Conservation (phyloP, 2,888 invertebrate species). For the Hypercompe scribonia region DNA sequence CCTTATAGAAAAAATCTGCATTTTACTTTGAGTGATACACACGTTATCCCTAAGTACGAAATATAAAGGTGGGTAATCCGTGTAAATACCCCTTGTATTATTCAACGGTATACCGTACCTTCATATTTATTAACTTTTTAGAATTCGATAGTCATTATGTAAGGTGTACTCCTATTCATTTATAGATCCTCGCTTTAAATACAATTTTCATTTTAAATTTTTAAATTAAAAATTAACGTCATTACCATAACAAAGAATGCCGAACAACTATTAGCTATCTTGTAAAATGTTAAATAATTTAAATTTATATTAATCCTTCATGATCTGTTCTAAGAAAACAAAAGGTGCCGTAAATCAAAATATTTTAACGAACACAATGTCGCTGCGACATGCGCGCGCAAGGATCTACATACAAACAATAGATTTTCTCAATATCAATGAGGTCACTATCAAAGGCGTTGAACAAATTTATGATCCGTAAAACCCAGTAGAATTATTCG, state of each 20-base stretch:
- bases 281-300: constrained; percentile 33
- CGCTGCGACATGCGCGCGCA: constrained; percentile 59
- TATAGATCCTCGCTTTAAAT: background rate
- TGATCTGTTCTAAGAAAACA: constrained; percentile 50
- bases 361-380: constrained; percentile 51
- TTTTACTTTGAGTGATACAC: background rate
- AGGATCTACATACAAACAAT: constrained; percentile 52
- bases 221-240: constrained; percentile 31
- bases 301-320: constrained; percentile 40
- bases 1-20: background rate
- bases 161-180: background rate
- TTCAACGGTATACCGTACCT: background rate
- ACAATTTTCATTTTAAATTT: background rate
- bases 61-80: constrained; percentile 9
- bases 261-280: constrained; percentile 16
- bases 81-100: too few species aligned
- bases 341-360: constrained; percentile 61
- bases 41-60: background rate
- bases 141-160: background rate
- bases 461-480: constrained; percentile 78
- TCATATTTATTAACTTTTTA: background rate
- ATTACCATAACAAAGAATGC: constrained; percentile 36
- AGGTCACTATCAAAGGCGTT: constrained; percentile 66
- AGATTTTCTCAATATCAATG: constrained; percentile 61
- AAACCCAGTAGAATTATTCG: constrained; percentile 72